phyloP scores from a whole-genome alignment of 2,113 vertebrate species.

The Emberiza fucata region DNA sequence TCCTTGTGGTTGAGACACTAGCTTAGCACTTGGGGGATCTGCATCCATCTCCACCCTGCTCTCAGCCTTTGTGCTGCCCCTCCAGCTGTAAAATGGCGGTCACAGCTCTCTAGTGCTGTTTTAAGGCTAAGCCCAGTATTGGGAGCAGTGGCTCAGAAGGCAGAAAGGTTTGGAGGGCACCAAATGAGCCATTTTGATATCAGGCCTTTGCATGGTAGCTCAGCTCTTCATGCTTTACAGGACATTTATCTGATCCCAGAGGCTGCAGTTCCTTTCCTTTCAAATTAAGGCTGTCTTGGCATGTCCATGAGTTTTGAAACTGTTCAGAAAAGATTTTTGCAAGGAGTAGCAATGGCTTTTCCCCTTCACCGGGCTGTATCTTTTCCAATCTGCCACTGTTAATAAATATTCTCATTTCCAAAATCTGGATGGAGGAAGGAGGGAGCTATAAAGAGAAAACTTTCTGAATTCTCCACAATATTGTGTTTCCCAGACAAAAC shows the following conservation, averaged over 20 bases:
- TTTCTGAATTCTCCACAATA: background rate
- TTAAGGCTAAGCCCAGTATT: background rate
- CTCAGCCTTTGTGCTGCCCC: background rate
- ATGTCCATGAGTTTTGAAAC: background rate
- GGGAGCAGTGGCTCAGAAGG: background rate
- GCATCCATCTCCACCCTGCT: background rate
- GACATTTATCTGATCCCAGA: background rate
- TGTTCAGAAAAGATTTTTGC: background rate
- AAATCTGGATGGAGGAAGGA: background rate
- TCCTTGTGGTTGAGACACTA: fast-evolving
- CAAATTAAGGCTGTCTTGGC: background rate
- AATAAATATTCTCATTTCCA: conserved; percentile 2
- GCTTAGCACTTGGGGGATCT: background rate
- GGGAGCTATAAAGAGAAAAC: background rate
- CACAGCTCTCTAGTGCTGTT: background rate
- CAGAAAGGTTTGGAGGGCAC: background rate
- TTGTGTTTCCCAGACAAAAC: background rate
- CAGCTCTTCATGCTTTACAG: background rate
- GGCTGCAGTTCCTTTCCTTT: background rate
- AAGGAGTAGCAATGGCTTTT: background rate
- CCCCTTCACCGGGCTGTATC: background rate
- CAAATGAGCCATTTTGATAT: background rate
- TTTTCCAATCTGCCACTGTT: background rate
- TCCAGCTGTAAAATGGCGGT: background rate
- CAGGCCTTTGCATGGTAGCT: background rate